Conservation (phyloP, 1,140 invertebrate genomes). For the Schlechtendalia chinensis region DNA sequence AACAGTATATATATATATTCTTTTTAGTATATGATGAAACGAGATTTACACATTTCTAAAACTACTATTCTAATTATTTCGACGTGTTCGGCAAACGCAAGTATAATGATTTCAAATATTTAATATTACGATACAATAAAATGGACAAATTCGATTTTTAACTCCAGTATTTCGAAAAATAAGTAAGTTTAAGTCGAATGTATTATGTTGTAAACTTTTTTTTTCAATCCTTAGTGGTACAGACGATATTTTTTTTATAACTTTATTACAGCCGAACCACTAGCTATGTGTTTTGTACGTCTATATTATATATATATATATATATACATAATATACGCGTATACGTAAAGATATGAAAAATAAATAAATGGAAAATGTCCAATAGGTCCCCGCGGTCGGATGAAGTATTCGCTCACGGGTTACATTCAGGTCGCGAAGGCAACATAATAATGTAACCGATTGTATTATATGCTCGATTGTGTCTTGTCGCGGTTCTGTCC, state of each 20-base stretch:
- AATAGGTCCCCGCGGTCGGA: background rate
- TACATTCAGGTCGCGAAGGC: background rate
- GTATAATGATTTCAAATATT: background rate
- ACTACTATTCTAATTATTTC: constrained; percentile 4
- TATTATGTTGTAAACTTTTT: no score
- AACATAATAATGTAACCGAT: constrained; percentile 1
- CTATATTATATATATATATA: no score
- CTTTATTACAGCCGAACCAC: no score
- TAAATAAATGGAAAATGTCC: background rate
- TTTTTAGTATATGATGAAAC: constrained; percentile 6
- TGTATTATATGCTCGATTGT: background rate
- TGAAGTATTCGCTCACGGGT: background rate
- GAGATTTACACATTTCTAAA: background rate
- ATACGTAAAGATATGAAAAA: no score
- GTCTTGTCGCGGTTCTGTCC: background rate
- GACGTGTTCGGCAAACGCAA: background rate
- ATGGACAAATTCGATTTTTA: no score
- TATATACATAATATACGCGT: no score
- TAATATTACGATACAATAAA: no score
- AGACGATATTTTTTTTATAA: no score
- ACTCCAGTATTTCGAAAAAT: no score
- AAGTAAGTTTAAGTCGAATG: no score
- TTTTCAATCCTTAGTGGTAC: no score
- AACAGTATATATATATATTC: background rate
- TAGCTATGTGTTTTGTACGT: no score